phyloP scores from a whole-genome alignment of 2,797 vertebrate genomes.

The Sebastes glaucus region DNA sequence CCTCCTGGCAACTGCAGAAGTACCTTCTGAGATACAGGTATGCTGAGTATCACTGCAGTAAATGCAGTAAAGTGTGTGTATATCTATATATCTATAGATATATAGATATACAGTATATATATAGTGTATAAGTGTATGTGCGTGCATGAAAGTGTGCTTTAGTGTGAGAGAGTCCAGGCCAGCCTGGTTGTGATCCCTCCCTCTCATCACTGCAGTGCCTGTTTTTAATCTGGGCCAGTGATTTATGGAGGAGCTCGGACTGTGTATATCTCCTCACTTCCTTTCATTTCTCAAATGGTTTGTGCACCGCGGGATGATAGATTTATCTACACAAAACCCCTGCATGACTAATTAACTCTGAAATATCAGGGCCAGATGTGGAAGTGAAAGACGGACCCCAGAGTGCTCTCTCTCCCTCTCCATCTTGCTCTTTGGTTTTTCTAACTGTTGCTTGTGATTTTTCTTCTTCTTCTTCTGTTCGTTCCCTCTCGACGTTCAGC shows the following conservation, averaged over 20 bases:
- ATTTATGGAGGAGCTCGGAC: constrained; percentile 93
- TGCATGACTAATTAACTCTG: constrained; percentile 99
- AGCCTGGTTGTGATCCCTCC: constrained; percentile 53
- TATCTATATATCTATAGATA: neutral
- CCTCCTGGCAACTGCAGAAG: too few relatives aligned
- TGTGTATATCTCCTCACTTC: constrained; percentile 93
- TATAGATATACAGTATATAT: neutral
- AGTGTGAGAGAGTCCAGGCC: constrained; percentile 65
- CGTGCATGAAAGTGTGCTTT: constrained; percentile 27
- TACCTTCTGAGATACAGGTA: too few relatives aligned
- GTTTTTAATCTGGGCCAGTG: constrained; percentile 96
- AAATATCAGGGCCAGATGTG: constrained; percentile 99
- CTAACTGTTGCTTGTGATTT: constrained; percentile 60
- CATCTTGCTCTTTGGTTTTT: constrained; percentile 44
- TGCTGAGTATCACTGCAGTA: too few relatives aligned
- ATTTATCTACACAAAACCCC: constrained; percentile 96
- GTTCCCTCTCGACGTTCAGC: neutral
- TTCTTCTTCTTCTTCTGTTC: constrained; percentile 13
- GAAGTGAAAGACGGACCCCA: constrained; percentile 91
- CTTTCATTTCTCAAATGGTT: constrained; percentile 99
- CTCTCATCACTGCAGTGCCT: constrained; percentile 89
- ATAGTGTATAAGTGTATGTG: constrained; percentile 11
- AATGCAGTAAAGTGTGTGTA: too few relatives aligned
- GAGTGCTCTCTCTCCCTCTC: constrained; percentile 56
- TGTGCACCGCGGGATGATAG: constrained; percentile 95